Conservation (phyloP, 2,113 vertebrate species). For the Athene noctua region DNA sequence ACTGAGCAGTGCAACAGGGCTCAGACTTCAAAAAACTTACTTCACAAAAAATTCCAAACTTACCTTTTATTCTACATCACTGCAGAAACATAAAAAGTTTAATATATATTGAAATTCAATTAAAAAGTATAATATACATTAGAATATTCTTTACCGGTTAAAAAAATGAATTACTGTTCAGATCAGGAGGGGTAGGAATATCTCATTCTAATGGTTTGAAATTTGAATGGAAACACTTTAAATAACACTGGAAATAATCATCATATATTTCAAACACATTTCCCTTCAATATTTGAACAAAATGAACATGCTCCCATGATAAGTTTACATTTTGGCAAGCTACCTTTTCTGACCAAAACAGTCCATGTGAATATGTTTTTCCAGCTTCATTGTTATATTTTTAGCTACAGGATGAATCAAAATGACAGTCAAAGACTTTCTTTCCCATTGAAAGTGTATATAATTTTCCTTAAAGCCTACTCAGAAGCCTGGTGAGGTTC, state of each 20-base stretch:
- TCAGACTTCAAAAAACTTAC: neutral
- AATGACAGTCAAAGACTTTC: neutral
- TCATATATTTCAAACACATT: neutral
- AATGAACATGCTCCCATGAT: neutral
- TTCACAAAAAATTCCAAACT: neutral
- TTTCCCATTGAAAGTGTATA: neutral
- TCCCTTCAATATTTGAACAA: neutral
- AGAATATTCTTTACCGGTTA: neutral
- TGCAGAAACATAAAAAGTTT: neutral
- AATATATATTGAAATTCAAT: neutral
- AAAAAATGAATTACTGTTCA: neutral
- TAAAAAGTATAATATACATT: neutral
- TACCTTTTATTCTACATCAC: neutral
- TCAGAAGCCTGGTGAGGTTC: neutral
- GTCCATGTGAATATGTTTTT: neutral
- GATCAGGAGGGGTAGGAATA: rapidly evolving
- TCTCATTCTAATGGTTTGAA: neutral
- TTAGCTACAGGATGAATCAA: constrained; percentile 2
- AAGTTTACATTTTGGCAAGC: neutral
- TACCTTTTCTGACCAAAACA: neutral
- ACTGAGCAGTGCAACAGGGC: neutral
- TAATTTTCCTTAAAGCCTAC: neutral
- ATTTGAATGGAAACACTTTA: neutral
- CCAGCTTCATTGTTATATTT: neutral
- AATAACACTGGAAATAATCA: neutral